phyloP scores from a whole-genome alignment of 2,113 vertebrate species.

The Zosterops japonicus region DNA sequence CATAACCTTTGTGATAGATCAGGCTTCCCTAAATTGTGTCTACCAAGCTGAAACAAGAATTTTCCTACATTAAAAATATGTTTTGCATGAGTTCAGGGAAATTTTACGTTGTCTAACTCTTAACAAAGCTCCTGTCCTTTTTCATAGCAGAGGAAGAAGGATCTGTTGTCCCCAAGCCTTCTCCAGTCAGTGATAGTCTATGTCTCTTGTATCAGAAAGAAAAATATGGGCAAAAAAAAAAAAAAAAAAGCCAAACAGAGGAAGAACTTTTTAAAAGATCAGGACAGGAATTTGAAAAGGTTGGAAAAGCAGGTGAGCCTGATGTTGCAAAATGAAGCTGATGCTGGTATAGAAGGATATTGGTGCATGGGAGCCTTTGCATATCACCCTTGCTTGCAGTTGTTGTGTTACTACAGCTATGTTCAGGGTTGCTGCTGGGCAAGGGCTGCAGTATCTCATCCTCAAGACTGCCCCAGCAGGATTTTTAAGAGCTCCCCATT shows the following conservation, averaged over 20 bases:
- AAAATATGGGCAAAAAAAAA: background rate
- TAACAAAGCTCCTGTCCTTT: background rate
- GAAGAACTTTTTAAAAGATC: background rate
- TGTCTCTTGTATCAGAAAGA: background rate
- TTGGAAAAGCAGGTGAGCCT: background rate
- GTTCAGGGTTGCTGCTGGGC: background rate
- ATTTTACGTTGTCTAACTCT: background rate
- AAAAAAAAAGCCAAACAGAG: background rate
- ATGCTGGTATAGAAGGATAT: background rate
- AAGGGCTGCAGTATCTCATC: background rate
- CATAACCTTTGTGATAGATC: background rate
- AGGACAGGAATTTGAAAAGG: background rate
- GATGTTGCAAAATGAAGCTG: background rate
- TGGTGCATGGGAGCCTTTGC: background rate
- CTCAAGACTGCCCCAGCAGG: background rate
- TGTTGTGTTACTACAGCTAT: background rate
- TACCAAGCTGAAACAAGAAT: background rate
- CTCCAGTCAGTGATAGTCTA: background rate
- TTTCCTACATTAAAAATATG: background rate
- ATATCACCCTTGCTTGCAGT: background rate
- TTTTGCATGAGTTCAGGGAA: background rate
- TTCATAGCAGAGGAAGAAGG: background rate
- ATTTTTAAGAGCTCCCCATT: background rate
- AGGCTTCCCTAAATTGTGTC: background rate
- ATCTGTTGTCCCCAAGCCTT: background rate